These are phyloP conservation scores for Acipenser ruthenus DNA, from an alignment of 2,797 vertebrate species.

Conservation along the genomic window DNA sequence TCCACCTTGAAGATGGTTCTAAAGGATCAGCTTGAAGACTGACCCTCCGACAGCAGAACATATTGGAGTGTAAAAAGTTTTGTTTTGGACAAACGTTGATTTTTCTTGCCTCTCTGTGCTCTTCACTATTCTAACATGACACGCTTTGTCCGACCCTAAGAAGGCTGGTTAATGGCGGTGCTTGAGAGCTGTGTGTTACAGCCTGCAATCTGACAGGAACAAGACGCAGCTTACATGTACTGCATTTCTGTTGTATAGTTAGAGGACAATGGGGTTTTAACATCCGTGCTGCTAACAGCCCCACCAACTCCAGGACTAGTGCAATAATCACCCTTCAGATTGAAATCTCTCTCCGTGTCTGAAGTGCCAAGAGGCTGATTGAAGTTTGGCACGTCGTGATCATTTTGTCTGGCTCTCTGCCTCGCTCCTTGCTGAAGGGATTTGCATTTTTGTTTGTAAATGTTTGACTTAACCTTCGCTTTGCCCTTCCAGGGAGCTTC, in stretches of 20 bases:
- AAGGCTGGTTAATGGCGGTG: constrained; percentile 23
- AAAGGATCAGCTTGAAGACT: no score
- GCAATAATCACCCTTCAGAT: constrained; percentile 11
- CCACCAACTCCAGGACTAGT: not conserved
- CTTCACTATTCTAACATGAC: constrained; percentile 37
- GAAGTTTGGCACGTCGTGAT: not conserved
- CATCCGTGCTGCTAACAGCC: not conserved
- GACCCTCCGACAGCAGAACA: no score
- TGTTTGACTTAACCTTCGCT: constrained; percentile 4
- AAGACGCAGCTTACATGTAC: not conserved
- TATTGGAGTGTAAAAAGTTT: no score
- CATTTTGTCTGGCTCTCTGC: not conserved
- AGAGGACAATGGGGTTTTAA: constrained; percentile 2
- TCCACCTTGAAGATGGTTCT: no score
- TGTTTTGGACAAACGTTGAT: not conserved
- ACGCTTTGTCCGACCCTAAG: constrained; percentile 35
- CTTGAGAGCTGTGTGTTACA: not conserved
- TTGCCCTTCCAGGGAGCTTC: not conserved
- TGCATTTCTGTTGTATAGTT: not conserved
- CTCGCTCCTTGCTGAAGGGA: constrained; percentile 23
- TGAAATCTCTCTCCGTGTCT: constrained; percentile 1
- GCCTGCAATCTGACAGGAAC: not conserved
- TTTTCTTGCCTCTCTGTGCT: constrained; percentile 22
- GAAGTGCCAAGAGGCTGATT: not conserved
- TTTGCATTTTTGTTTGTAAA: constrained; percentile 18